Percentiles rank a stretch among this genome's conserved stretches.
phyloP scores from a whole-genome alignment of 1,140 invertebrate genomes.

The Stegodyphus dumicola region DNA sequence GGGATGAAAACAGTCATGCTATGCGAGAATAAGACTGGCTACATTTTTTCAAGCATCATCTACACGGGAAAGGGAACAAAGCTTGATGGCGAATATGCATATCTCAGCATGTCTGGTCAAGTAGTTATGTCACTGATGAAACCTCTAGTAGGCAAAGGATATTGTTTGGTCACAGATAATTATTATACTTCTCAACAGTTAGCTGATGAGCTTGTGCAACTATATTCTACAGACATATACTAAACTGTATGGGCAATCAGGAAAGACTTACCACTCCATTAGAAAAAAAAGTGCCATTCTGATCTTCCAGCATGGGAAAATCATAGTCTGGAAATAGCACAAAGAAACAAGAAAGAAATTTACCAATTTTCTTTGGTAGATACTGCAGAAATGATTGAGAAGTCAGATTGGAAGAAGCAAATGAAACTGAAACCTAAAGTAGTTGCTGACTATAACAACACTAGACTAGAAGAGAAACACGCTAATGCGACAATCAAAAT shows the following conservation, averaged over 20 bases:
- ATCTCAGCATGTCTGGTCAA: background rate
- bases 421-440: no score
- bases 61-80: constrained; percentile 14
- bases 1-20: constrained; percentile 8
- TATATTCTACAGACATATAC: no score
- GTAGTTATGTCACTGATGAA: constrained; percentile 13
- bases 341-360: background rate
- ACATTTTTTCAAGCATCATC: background rate
- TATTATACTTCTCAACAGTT: background rate
- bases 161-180: background rate
- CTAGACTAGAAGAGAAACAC: no score
- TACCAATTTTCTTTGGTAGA: no score
- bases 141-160: background rate
- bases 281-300: background rate
- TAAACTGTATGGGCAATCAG: background rate
- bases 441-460: no score
- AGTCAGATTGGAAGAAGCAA: no score
- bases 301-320: background rate
- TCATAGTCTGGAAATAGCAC: background rate
- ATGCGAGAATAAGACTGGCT: background rate
- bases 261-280: background rate
- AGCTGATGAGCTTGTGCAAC: no score
- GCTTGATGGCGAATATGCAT: background rate
- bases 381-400: no score
- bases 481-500: no score